These are phyloP conservation scores for Oncorhynchus gorbuscha DNA, from an alignment of 2,113 vertebrate genomes.

Conservation along the genomic window DNA sequence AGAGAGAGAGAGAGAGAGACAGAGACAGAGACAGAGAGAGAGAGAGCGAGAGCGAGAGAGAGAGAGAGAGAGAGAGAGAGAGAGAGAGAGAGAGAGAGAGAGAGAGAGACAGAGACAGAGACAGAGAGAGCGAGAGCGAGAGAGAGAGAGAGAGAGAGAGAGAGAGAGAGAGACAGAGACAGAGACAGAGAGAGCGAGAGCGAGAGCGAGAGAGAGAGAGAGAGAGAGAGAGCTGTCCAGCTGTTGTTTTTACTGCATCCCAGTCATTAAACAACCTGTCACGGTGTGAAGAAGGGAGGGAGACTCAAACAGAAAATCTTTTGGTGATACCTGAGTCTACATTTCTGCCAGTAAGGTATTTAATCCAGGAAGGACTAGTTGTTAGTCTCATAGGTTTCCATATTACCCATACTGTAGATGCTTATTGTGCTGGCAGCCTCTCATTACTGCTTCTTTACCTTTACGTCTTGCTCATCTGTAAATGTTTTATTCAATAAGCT, in stretches of 20 bases:
- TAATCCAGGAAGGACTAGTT: too few species aligned
- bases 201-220: background rate
- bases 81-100: background rate
- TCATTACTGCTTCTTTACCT: background rate
- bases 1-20: background rate
- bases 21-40: background rate
- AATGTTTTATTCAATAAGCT: background rate
- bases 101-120: background rate
- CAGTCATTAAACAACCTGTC: background rate
- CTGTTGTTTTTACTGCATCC: background rate
- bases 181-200: background rate
- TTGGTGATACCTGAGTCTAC: too few species aligned
- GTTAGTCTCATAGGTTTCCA: too few species aligned
- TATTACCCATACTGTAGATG: background rate
- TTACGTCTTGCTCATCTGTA: background rate
- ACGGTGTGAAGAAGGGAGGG: background rate
- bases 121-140: background rate
- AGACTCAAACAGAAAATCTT: too few species aligned
- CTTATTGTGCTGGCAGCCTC: background rate
- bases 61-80: background rate
- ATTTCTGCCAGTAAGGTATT: too few species aligned
- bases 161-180: background rate
- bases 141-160: background rate
- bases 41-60: background rate
- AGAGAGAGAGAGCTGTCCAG: conserved; percentile 1